phyloP scores from a whole-genome alignment of 2,888 invertebrate genomes.

The Bembecia ichneumoniformis region DNA sequence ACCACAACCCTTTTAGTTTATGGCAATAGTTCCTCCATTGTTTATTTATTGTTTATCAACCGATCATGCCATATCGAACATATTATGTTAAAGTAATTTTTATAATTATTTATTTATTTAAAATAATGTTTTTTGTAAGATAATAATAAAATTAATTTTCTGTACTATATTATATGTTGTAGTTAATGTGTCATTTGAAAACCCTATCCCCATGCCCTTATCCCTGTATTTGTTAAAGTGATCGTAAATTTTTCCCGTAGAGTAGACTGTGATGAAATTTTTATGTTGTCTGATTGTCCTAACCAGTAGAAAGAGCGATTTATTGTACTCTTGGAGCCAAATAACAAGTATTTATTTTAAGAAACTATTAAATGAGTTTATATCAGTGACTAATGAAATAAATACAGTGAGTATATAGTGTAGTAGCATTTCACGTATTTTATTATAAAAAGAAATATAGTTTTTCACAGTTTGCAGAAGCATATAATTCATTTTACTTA shows the following conservation, averaged over 20 bases:
- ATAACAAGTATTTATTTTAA: too few species aligned
- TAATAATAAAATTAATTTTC: slow-evolving; percentile 65
- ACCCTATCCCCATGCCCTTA: slow-evolving; percentile 12
- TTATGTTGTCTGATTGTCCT: too few species aligned
- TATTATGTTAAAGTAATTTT: slow-evolving; percentile 37
- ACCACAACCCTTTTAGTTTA: slow-evolving; percentile 16
- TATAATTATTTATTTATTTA: slow-evolving; percentile 58
- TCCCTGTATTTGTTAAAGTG: background rate
- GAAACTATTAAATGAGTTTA: too few species aligned
- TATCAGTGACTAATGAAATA: too few species aligned
- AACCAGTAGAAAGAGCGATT: too few species aligned
- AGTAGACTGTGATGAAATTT: background rate
- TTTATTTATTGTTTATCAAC: slow-evolving; percentile 43
- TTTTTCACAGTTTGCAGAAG: too few species aligned
- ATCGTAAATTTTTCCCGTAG: background rate
- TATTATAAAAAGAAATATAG: too few species aligned
- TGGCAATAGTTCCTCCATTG: slow-evolving; percentile 29
- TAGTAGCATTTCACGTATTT: too few species aligned
- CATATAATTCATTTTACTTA: too few species aligned
- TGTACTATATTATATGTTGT: slow-evolving; percentile 49
- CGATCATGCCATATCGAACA: slow-evolving; percentile 41
- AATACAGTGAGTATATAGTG: too few species aligned
- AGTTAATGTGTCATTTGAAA: slow-evolving; percentile 35
- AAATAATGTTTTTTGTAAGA: slow-evolving; percentile 60
- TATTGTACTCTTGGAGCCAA: too few species aligned